A percentile compares a stretch with the other conserved stretches of the same genome.
Evolutionary conservation across 2,888 invertebrate species (phyloP).

Genomic region (Cloeon dipterum): DNA sequence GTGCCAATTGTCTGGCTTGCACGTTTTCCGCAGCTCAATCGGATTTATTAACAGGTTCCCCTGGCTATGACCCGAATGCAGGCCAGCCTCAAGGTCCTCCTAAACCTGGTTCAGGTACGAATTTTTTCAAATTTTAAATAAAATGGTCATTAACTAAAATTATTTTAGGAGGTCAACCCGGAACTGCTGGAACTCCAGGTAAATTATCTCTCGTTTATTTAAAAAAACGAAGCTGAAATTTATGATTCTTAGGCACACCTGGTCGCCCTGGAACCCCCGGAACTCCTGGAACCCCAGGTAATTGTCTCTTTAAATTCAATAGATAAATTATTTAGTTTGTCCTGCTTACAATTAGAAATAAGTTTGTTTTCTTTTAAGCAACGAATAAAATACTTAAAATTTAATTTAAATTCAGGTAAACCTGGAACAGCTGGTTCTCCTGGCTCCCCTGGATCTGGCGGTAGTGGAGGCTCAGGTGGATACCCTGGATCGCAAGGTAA

Average conservation of each 20-base stretch:
- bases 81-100: slow-evolving; percentile 11
- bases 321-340: neutral
- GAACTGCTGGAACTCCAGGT: slow-evolving; percentile 8
- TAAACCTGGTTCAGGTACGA: slow-evolving; percentile 11
- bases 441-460: slow-evolving; percentile 2
- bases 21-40: neutral
- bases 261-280: slow-evolving; percentile 11
- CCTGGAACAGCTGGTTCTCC: slow-evolving; percentile 11
- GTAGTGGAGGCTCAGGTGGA: slow-evolving; percentile 6
- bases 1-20: neutral
- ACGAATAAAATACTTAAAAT: too few relatives aligned
- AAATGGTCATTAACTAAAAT: too few relatives aligned
- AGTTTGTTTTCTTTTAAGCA: too few relatives aligned
- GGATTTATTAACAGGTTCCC: slow-evolving; percentile 10
- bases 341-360: neutral
- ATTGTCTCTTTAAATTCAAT: too few relatives aligned
- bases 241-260: slow-evolving; percentile 2
- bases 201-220: neutral
- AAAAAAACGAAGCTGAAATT: neutral
- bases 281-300: slow-evolving; percentile 15
- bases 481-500: slow-evolving; percentile 6
- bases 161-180: neutral
- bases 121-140: too few relatives aligned
- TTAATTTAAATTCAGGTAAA: slow-evolving; percentile 14
- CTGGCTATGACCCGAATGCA: too few relatives aligned